Base-by-base conservation (phyloP, 2,113 vertebrate species). In the Chlorodrepanis virens region DNA sequence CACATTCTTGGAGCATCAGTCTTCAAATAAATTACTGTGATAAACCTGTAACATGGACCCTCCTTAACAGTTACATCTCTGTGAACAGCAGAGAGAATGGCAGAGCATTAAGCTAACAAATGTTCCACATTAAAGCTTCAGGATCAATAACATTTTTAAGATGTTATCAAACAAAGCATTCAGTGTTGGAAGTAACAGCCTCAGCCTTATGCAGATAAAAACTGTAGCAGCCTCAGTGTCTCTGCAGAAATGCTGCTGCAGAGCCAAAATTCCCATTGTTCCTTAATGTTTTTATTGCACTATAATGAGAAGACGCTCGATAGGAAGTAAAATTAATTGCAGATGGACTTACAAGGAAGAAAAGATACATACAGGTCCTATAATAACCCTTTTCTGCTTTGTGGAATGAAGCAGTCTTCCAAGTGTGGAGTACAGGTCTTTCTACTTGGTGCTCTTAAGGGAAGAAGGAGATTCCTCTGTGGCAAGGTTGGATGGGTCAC, bases 21-120 rank as follows among this genome's bases (percentile, higher is more conserved):
- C 50, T 89, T 63, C 47, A 94, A 93, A 87, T 83, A 95, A 94
- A 83, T 85, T 89, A 70, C 57, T 82, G 33, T 80, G 61, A 89
- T 82, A 94, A 93, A 82, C 57, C 27, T 74, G 7, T 65, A 87
- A 44, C 15, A 52, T 12, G 31, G 85, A 94, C 74, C 22, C 23
- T 88, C 21, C 35, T 12, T 59, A 90, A 76, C 45, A 57, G 59
- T 64, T 94, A 85, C 37, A 72, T 83, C 67, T 96, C 50, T 90
- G 67, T 85, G 86, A 77, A 87, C 50, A 88, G 59, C 27, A 69
- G 63, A 76, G 57, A 49, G 80, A 89, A 91, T 1, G 27, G 25
- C 47, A 89, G 74, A 94, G 37, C 47, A 86, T 86, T 88, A 95
- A 87, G 57, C 39, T 93, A 91, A 86, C 82, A 94, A 96, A 95